Conservation (phyloP, 2,113 vertebrate species). For the Cyanocitta stelleri region DNA sequence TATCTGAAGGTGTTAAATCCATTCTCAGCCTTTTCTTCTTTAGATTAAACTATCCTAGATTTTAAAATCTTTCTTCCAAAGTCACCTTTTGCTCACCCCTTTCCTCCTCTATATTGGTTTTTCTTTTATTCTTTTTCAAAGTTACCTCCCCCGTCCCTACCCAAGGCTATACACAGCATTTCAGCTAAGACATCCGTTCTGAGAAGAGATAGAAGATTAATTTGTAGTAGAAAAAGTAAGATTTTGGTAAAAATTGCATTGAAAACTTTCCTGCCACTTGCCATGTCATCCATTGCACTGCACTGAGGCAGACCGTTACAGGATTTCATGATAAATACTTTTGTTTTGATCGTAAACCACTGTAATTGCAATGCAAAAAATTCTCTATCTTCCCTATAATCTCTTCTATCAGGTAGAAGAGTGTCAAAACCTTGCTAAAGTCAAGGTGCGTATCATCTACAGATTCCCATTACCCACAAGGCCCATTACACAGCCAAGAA, state of each 20-base stretch:
- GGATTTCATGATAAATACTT: background rate
- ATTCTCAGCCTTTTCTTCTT: background rate
- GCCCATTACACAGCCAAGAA: background rate
- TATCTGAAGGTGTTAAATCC: background rate
- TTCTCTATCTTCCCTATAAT: background rate
- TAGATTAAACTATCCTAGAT: background rate
- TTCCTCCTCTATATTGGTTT: background rate
- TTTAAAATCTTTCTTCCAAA: background rate
- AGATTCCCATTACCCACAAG: slow-evolving; percentile 8
- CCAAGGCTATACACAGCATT: background rate
- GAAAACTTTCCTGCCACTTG: background rate
- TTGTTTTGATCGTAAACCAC: background rate
- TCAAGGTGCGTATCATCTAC: background rate
- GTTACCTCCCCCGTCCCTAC: background rate
- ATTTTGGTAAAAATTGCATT: background rate
- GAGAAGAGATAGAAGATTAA: background rate
- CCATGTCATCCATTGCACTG: background rate
- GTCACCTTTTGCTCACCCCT: background rate
- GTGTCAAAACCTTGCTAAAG: background rate
- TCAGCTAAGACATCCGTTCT: background rate
- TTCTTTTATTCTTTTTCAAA: background rate
- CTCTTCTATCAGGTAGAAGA: background rate
- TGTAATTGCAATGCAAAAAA: background rate
- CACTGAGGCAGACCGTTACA: background rate
- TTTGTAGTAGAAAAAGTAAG: background rate